Evolutionary conservation across 35 echinoderm and acorn worm genomes (phyloP), one percentile per base, ranked within the genome.

Genomic region (Heliocidaris erythrogramma): DNA sequence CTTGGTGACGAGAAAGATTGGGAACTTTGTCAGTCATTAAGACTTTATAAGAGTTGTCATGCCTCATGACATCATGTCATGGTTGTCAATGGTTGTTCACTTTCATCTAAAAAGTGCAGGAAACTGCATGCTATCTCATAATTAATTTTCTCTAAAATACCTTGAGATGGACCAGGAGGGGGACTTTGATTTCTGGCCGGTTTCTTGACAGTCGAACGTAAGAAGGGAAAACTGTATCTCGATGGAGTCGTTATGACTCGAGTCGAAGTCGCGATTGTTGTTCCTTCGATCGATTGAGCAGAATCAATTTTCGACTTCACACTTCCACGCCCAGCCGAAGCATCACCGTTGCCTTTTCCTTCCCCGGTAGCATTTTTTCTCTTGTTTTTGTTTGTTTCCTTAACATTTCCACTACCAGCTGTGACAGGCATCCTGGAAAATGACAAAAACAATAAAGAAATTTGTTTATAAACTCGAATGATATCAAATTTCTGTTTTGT

Each of bases 141-240:
- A 56, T 56, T 56, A 13, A 56, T 56, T 7, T 56, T 56, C 14
- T 56, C 52, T 91, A 91, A 50, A 3, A 30, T 92, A 92, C 91
- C 91, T 92, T 92, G 91, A 92, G 91, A 92, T 92, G 91, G 91
- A 7, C 91, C 91, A 13, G 91, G 91, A 18, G 91, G 47, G 27
- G 91, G 32, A 92, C 91, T 92, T 59, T 92, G 48, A 59, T 21
- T 92, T 92, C 49, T 92, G 5, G 91, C 48, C 18, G 91, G 91
- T 92, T 48, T 49, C 24, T 59, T 92, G 91, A 92, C 91, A 13
- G 31, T 92, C 6, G 91, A 92, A 30, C 91, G 47, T 59, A 92
- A 49, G 90, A 92, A 92, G 31, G 90, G 90, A 92, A 32, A 48
- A 92, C 48, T 50, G 13, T 48, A 59, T 92, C 91, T 92, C 30